Percentiles rank a stretch among this genome's conserved stretches.
Conservation (phyloP, 2,113 vertebrate genomes). For the Asarcornis scutulata region DNA sequence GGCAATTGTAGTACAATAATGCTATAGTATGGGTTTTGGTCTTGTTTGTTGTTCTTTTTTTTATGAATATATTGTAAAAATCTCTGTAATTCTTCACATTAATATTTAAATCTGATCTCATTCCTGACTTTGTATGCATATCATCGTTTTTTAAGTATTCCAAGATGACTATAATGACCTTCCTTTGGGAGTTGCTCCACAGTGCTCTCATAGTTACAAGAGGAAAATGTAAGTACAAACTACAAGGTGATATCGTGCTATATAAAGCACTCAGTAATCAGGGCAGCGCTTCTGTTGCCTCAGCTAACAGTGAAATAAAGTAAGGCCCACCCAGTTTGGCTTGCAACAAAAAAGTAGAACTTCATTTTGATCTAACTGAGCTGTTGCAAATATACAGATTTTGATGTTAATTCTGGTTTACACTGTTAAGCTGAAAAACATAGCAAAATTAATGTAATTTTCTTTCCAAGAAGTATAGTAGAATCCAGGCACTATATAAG, state of each 20-base stretch:
- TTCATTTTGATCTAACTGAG: not conserved
- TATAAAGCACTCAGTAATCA: not conserved
- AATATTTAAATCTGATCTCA: conserved; percentile 8
- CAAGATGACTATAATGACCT: not conserved
- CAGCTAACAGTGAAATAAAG: not conserved
- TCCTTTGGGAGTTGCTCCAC: conserved; percentile 20
- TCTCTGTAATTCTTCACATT: not conserved
- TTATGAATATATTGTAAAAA: not conserved
- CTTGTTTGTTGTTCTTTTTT: not conserved
- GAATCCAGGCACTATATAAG: not conserved
- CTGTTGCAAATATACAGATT: not conserved
- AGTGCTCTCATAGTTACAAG: not conserved
- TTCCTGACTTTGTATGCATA: not conserved
- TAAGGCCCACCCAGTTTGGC: not conserved
- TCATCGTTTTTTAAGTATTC: not conserved
- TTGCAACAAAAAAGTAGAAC: not conserved
- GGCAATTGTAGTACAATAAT: not conserved
- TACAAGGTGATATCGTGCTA: not conserved
- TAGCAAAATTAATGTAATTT: not conserved
- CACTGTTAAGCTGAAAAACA: not conserved
- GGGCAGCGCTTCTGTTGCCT: not conserved
- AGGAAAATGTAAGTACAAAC: not conserved
- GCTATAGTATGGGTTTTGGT: not conserved
- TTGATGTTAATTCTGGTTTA: not conserved
- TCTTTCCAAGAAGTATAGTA: not conserved